phyloP scores from a whole-genome alignment of 2,113 vertebrate genomes.

The Tenebrosternarchus preto region DNA sequence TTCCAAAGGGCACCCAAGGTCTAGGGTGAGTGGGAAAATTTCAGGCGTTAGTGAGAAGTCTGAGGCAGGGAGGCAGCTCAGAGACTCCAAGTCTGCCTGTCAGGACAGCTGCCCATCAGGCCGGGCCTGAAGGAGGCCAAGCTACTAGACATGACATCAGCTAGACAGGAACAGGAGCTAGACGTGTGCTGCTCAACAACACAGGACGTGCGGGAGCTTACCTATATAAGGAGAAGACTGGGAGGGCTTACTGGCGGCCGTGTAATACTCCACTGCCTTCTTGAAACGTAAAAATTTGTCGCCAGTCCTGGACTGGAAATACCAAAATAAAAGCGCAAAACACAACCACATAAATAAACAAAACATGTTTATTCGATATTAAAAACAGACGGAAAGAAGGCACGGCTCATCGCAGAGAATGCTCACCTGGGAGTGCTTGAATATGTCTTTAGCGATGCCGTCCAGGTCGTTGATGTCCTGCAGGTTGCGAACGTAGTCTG shows the following conservation, averaged over 20 bases:
- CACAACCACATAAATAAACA: neutral
- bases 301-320: conserved; percentile 88
- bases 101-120: too few relatives aligned
- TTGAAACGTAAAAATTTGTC: conserved; percentile 94
- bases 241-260: conserved; percentile 83
- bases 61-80: conserved; percentile 20
- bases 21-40: conserved; percentile 52
- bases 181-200: conserved; percentile 1
- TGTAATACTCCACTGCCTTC: conserved; percentile 93
- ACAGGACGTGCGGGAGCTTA: conserved; percentile 31
- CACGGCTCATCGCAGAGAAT: too few relatives aligned
- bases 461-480: conserved; percentile 87
- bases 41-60: conserved; percentile 58
- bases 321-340: neutral
- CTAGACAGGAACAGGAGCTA: neutral
- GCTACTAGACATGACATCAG: neutral
- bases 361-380: neutral
- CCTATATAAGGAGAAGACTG: conserved; percentile 76
- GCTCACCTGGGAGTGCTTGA: conserved; percentile 90
- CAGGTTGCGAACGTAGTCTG: conserved; percentile 90
- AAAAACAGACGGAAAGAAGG: neutral
- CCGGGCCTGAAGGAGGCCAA: too few relatives aligned
- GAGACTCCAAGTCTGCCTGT: conserved; percentile 46
- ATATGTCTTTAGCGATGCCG: conserved; percentile 91
- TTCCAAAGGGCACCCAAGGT: conserved; percentile 58